Percentiles rank a stretch among this genome's conserved stretches.
Conservation (phyloP, 2,113 vertebrate genomes). For the Ctenomys sociabilis region DNA sequence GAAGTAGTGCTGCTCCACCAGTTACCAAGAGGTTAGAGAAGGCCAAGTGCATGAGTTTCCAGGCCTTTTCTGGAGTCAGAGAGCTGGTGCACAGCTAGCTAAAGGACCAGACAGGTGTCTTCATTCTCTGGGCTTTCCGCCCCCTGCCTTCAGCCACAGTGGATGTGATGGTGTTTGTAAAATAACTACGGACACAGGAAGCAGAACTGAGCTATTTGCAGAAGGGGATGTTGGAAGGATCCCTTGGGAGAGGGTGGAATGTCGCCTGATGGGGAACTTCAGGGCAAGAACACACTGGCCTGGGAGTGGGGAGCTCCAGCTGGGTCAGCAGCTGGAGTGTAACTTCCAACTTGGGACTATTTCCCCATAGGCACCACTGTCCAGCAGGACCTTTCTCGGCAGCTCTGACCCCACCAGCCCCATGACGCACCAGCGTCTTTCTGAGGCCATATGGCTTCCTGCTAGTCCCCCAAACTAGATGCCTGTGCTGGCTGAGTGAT, state of each 20-base stretch:
- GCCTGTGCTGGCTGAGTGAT: neutral
- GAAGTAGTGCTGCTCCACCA: neutral
- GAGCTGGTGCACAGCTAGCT: neutral
- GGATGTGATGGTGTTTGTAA: neutral
- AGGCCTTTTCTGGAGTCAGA: neutral
- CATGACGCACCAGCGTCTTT: neutral
- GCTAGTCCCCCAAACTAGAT: neutral
- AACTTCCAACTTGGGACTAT: neutral
- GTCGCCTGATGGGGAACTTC: neutral
- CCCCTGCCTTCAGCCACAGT: neutral
- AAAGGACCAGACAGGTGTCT: neutral
- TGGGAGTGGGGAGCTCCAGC: neutral
- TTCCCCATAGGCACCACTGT: neutral
- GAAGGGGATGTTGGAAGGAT: neutral
- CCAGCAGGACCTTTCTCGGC: neutral
- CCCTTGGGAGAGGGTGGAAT: constrained; percentile 58
- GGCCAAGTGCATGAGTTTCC: neutral
- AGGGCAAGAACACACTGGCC: constrained; percentile 3
- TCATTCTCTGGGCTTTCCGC: neutral
- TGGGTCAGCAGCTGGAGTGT: neutral
- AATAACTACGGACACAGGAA: neutral
- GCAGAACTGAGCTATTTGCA: constrained; percentile 50
- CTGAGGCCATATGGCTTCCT: neutral
- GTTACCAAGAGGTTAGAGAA: neutral
- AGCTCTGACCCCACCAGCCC: neutral